Base-by-base conservation (phyloP, 2,888 invertebrate genomes). In the Salticus scenicus region DNA sequence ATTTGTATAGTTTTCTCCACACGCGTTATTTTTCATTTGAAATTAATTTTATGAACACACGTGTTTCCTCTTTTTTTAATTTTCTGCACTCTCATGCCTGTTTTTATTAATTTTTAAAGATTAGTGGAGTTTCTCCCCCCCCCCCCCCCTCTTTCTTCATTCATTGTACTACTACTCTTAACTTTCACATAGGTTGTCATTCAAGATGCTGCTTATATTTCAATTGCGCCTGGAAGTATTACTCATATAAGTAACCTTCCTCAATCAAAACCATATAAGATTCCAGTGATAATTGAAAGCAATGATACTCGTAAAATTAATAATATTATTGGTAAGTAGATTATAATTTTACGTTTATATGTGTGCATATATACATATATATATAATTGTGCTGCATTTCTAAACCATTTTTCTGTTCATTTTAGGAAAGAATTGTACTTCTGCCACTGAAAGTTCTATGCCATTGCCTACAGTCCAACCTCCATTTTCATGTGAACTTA, bases 401-500 rank as follows among this genome's bases (percentile, higher is more conserved):
- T 30, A 20, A 12, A 24, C 20, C 10, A 17, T 57, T 47, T 24
- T 63, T 27, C 41, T 12, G 42, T 69, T 69, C 28, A n/a, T 33
- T 72, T 75, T 27, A 86, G 86, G 86, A 28, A 80, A 51, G 64
- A 86, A 86, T 37, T 86, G 86, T 28, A 63, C 70, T 5, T 37
- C 47, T 71, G 86, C 86, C 5, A 80, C 86, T 31, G 86, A 79
- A 63, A 69, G 12, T 31, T 78, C 79, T 14, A 76, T 86, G 80
- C 86, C 86, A 37, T 64, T 86, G 33, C 86, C 86, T 33, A n/a
- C 80, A 7, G 70, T 86, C 24, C 75, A 79, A 30, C 24, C 79
- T 42, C 87, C 87, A 10, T 87, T 87, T 67, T 27, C 73, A 7
- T 87, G 87, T 72, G 83, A 87, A 71, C 37, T 87, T 20, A 74